Evolutionary conservation across 2,888 invertebrate genomes (phyloP).

Genomic region (Ecliptopera silaceata): DNA sequence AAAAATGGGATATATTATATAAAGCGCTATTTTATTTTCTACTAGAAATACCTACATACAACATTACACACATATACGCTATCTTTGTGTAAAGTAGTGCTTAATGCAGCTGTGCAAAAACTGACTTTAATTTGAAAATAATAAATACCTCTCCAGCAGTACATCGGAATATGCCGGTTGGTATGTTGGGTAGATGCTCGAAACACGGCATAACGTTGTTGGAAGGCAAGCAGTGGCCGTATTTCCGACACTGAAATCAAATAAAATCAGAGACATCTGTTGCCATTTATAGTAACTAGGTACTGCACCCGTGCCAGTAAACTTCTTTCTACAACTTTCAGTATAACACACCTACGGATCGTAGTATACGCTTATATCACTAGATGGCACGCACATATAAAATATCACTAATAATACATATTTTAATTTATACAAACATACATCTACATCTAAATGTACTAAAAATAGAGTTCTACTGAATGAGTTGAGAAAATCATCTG

Average conservation of each 20-base stretch:
- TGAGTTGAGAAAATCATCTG: too few species aligned
- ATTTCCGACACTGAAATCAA: conserved; percentile 58
- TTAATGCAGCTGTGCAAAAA: too few species aligned
- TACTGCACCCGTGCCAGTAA: neutral
- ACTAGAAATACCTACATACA: too few species aligned
- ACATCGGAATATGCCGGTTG: conserved; percentile 61
- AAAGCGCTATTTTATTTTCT: too few species aligned
- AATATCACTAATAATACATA: too few species aligned
- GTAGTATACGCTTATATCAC: neutral
- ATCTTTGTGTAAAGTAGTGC: too few species aligned
- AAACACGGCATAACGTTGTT: conserved; percentile 43
- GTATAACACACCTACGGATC: neutral
- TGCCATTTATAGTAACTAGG: neutral
- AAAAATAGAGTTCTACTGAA: too few species aligned
- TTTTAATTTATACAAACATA: too few species aligned
- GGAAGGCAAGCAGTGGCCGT: conserved; percentile 51
- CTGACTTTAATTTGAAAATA: neutral
- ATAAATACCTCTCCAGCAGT: conserved; percentile 58
- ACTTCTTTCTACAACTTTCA: neutral
- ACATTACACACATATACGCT: too few species aligned
- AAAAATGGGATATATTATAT: too few species aligned
- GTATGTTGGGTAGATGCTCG: conserved; percentile 47
- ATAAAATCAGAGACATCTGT: conserved; percentile 23
- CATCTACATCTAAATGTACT: too few species aligned
- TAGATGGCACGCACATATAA: conserved; percentile 11